Base-by-base conservation (phyloP, 1,140 invertebrate genomes). In the Anastatus disparis region DNA sequence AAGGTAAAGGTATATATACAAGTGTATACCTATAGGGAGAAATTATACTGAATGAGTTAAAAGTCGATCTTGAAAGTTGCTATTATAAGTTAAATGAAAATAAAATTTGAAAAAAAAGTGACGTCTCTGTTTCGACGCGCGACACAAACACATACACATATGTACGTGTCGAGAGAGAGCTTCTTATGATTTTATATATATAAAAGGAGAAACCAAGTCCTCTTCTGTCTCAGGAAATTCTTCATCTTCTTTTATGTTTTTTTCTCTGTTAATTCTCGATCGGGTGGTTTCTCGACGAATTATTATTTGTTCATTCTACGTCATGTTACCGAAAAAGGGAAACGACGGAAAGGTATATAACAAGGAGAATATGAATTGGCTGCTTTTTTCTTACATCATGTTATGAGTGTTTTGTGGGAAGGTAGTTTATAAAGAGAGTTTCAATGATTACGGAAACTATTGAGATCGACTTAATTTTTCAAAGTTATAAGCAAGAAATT, bases 111-210 rank as follows among this genome's bases (percentile, higher is more conserved):
- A 27, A 46, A 61, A 62, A 55, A 63, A 24, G 58, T 70, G 58
- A 62, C 58, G 48, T 70, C 58, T 70, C 58, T 63, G 50, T 70
- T 63, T 63, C 35, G 42, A 40, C 40, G 42, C 3, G 42, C 15
- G 42, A 8, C 42, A 17, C 15, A n/a, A n/a, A n/a, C 31, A 0
- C 15, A 27, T 31, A n/a, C 22, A n/a, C n/a, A 7, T 27, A 12
- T 46, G 40, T 61, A 44, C 44, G 20, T 50, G 31, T 31, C 64
- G 31, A 29, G 52, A 56, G n/a, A n/a, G n/a, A n/a, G 31, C n/a
- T 65, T 65, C 38, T 65, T 65, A 35, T 50, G 22, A 65, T 65
- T 63, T 26, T 38, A 29, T 20, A 31, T 48, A 13, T 65, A 59
- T 44, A n/a, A 17, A 55, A 29, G 26, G 50, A 31, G 26, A 29